Conservation (phyloP, 1,140 invertebrate species). For the Hypsibius dujardini region DNA sequence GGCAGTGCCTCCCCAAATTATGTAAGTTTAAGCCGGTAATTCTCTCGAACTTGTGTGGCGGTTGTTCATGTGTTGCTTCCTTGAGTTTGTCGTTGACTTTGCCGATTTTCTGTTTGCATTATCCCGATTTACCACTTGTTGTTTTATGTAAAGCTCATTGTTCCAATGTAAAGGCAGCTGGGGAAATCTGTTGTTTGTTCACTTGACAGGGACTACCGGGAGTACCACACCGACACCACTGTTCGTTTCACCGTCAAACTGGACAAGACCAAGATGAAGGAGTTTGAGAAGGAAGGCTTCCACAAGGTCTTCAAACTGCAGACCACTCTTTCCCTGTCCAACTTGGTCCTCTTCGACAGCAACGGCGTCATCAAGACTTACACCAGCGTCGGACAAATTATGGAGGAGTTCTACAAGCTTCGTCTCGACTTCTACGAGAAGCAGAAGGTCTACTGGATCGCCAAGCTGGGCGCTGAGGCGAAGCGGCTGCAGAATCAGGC, state of each 20-base stretch:
- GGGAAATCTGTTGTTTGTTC: constrained; percentile 29
- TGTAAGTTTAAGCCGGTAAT: constrained; percentile 30
- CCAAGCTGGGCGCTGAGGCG: constrained; percentile 72
- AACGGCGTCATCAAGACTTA: constrained; percentile 64
- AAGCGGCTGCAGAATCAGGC: constrained; percentile 79
- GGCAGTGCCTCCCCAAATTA: constrained; percentile 51
- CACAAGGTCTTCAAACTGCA: constrained; percentile 91
- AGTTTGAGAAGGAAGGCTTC: constrained; percentile 62
- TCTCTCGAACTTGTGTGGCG: too few species aligned
- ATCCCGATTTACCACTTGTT: too few species aligned
- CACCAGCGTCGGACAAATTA: constrained; percentile 57
- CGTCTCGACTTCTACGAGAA: constrained; percentile 64
- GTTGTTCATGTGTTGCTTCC: constrained; percentile 18
- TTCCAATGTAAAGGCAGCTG: constrained; percentile 3
- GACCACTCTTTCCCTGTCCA: constrained; percentile 51
- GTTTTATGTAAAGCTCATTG: constrained; percentile 17
- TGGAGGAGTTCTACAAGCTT: constrained; percentile 65
- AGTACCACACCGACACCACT: constrained; percentile 87
- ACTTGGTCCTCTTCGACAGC: constrained; percentile 76
- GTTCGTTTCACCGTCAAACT: constrained; percentile 76
- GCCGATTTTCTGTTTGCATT: background rate
- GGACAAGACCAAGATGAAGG: constrained; percentile 53
- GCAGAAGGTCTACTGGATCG: constrained; percentile 74
- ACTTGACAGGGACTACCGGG: constrained; percentile 62
- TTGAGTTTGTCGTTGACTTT: background rate